These are phyloP conservation scores for Protophormia terraenovae DNA, from an alignment of 2,888 invertebrate genomes.

Conservation along the genomic window DNA sequence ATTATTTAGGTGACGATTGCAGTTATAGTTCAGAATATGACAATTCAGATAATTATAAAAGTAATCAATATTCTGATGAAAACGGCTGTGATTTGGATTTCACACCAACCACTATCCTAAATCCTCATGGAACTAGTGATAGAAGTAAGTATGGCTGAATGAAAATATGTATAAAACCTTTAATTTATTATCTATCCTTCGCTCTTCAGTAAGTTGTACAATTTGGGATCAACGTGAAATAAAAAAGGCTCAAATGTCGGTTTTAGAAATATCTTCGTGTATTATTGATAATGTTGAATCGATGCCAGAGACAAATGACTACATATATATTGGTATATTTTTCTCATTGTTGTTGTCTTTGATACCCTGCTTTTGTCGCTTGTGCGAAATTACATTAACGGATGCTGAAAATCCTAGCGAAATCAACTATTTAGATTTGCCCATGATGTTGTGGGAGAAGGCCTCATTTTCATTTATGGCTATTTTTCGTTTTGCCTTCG, in stretches of 20 bases:
- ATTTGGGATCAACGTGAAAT: slow-evolving; percentile 96
- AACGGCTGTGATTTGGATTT: slow-evolving; percentile 84
- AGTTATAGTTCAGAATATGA: slow-evolving; percentile 91
- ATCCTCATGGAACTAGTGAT: slow-evolving; percentile 88
- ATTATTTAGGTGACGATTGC: slow-evolving; percentile 81
- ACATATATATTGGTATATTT: slow-evolving; percentile 87
- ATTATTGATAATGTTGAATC: slow-evolving; percentile 95
- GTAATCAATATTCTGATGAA: slow-evolving; percentile 82
- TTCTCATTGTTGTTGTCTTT: slow-evolving; percentile 84
- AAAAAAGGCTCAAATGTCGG: slow-evolving; percentile 95
- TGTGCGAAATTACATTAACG: slow-evolving; percentile 79
- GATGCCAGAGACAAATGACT: slow-evolving; percentile 90
- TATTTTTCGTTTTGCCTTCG: slow-evolving; percentile 83
- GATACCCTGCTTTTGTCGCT: slow-evolving; percentile 83
- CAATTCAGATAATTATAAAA: slow-evolving; percentile 84
- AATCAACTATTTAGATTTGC: slow-evolving; percentile 80
- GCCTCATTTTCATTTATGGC: slow-evolving; percentile 81
- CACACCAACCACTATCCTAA: slow-evolving; percentile 88
- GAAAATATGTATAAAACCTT: not conserved
- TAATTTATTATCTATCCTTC: not conserved
- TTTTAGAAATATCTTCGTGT: slow-evolving; percentile 96
- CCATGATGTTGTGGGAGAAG: slow-evolving; percentile 80
- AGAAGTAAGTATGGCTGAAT: slow-evolving; percentile 83
- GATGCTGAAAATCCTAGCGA: slow-evolving; percentile 78
- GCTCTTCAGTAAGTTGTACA: slow-evolving; percentile 89